Conservation (phyloP, 2,113 vertebrate species). For the Thermophis baileyi region DNA sequence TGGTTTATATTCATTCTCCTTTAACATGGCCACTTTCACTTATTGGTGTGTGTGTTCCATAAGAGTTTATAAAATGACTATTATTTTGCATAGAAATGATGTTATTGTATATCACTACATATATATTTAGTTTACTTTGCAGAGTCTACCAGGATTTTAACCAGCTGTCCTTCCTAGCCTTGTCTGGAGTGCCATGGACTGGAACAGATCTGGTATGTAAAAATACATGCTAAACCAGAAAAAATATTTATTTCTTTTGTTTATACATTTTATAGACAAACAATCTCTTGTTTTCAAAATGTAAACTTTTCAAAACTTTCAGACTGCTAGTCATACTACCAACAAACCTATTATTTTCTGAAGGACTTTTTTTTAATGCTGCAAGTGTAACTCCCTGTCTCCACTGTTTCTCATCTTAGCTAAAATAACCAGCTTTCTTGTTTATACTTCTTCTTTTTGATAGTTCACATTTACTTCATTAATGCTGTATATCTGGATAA, state of each 20-base stretch:
- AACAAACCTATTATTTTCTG: background rate
- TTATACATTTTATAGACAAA: background rate
- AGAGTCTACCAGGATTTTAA: background rate
- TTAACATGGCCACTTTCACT: background rate
- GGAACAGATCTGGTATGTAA: background rate
- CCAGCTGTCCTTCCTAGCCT: background rate
- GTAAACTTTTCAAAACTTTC: background rate
- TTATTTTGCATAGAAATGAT: background rate
- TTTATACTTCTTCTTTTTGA: constrained; percentile 33
- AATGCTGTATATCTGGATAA: constrained; percentile 41
- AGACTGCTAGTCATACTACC: background rate
- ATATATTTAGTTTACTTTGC: background rate
- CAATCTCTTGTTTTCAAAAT: background rate
- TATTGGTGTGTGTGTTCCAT: background rate
- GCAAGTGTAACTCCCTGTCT: background rate
- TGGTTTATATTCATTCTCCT: background rate
- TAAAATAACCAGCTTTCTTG: constrained; percentile 9
- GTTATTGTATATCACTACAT: background rate
- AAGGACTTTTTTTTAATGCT: background rate
- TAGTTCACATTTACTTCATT: constrained; percentile 26
- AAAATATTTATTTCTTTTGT: background rate
- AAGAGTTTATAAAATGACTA: background rate
- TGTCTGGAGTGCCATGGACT: background rate
- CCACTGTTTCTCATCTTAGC: constrained; percentile 4
- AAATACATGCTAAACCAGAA: background rate